These are phyloP conservation scores for Pseudococcus longispinus DNA, from an alignment of 2,888 invertebrate species.

Conservation along the genomic window DNA sequence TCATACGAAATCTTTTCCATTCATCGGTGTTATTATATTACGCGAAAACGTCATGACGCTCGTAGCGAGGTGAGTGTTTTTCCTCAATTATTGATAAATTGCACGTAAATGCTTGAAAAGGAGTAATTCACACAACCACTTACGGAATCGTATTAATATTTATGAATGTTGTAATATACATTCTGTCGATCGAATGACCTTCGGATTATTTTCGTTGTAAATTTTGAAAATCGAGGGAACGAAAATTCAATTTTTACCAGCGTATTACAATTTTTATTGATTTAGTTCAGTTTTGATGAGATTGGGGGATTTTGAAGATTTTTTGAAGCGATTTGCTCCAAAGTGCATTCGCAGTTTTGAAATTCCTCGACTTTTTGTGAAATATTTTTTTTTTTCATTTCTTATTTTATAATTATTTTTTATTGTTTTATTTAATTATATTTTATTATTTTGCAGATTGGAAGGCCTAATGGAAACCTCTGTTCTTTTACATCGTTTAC, in stretches of 20 bases:
- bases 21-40: slow-evolving; percentile 87
- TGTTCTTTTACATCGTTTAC: slow-evolving; percentile 76
- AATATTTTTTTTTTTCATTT: background rate
- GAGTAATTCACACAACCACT: background rate
- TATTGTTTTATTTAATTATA: background rate
- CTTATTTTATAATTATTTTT: background rate
- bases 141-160: background rate
- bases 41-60: slow-evolving; percentile 92
- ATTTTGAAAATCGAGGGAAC: background rate
- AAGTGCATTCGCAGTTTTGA: background rate
- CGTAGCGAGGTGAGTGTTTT: slow-evolving; percentile 69
- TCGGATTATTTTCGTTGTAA: background rate
- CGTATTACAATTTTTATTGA: background rate
- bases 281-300: background rate
- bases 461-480: slow-evolving; percentile 82
- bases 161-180: background rate
- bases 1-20: slow-evolving; percentile 81
- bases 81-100: background rate
- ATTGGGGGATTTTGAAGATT: background rate
- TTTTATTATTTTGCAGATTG: slow-evolving; percentile 65
- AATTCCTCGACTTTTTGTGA: background rate
- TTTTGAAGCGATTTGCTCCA: background rate
- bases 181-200: background rate
- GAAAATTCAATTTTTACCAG: background rate
- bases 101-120: background rate